These are phyloP conservation scores for Crotalus horridus DNA, from an alignment of 2,113 vertebrate species.

Conservation along the genomic window DNA sequence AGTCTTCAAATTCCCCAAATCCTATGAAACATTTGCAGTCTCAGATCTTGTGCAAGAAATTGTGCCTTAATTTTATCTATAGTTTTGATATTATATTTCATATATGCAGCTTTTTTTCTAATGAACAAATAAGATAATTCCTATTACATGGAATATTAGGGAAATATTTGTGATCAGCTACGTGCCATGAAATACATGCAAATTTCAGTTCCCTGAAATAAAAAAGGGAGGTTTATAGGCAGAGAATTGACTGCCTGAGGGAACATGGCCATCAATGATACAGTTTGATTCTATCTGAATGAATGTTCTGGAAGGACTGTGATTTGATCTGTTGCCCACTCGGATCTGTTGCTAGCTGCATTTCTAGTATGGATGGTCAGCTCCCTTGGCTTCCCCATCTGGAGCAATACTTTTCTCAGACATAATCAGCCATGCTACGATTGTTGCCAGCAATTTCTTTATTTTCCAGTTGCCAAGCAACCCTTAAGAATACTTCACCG, in stretches of 20 bases:
- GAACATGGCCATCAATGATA: background rate
- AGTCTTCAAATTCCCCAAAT: background rate
- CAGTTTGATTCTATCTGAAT: background rate
- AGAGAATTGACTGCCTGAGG: background rate
- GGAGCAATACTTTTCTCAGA: background rate
- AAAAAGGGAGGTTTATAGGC: background rate
- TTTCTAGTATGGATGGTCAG: background rate
- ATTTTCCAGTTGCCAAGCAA: constrained; percentile 36
- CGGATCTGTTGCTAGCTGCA: background rate
- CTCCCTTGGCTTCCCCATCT: background rate
- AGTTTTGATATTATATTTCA: background rate
- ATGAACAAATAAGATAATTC: background rate
- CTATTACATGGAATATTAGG: background rate
- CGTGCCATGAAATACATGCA: background rate
- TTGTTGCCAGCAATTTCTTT: background rate
- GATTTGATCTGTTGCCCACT: background rate
- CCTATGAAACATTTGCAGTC: background rate
- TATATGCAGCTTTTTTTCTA: background rate
- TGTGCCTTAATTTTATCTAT: background rate
- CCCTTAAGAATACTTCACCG: constrained; percentile 5
- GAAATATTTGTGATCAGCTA: background rate
- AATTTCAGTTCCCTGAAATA: background rate
- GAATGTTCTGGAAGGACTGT: background rate
- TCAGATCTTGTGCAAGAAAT: background rate
- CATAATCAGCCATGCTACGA: background rate